phyloP scores from a whole-genome alignment of 2,797 vertebrate species.

The Euphonia xanthogaster region DNA sequence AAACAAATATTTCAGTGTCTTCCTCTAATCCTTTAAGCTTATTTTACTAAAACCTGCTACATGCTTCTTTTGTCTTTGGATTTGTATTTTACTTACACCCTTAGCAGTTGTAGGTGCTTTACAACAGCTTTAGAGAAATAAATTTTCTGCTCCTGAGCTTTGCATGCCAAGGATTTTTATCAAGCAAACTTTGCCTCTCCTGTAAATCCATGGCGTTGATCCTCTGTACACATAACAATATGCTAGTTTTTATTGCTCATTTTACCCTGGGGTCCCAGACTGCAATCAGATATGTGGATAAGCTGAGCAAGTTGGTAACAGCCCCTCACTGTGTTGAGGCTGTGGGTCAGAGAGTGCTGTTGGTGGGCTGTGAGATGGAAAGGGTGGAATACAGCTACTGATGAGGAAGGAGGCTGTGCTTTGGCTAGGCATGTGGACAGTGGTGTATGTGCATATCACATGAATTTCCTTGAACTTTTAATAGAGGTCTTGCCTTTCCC shows the following conservation, averaged over 20 bases:
- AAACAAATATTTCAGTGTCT: background rate
- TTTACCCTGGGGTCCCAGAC: constrained; percentile 13
- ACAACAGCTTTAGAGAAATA: background rate
- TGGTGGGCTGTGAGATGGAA: background rate
- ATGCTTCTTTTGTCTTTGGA: background rate
- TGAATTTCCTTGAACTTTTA: background rate
- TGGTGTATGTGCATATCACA: background rate
- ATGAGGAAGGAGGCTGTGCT: background rate
- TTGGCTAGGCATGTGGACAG: background rate
- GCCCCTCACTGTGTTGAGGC: background rate
- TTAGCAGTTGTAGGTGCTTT: background rate
- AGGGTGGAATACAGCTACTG: background rate
- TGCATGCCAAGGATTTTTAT: background rate
- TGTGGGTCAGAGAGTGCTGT: accelerated
- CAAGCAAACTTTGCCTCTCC: constrained; percentile 26
- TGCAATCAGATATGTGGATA: background rate
- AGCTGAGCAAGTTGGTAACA: background rate
- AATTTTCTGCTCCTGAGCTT: background rate
- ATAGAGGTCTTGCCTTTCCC: background rate
- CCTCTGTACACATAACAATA: background rate
- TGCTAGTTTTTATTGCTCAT: background rate
- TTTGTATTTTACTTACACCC: background rate
- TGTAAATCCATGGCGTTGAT: constrained; percentile 28
- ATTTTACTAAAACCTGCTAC: background rate
- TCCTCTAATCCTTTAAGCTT: background rate